phyloP scores from a whole-genome alignment of 92 coral and sea anemone genomes.

The Epizoanthus rinbou region DNA sequence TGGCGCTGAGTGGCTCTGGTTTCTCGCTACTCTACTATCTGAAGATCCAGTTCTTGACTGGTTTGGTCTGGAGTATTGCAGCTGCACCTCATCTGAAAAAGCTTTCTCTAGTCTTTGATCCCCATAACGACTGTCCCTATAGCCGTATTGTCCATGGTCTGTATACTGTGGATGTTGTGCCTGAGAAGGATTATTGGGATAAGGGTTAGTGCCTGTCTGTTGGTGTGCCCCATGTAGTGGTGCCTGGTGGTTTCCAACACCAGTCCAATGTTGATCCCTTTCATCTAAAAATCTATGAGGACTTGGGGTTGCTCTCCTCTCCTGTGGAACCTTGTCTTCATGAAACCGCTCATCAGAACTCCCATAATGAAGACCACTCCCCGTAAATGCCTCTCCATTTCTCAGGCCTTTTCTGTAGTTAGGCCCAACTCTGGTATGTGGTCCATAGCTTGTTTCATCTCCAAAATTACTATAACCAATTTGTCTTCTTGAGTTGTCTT shows the following conservation, averaged over 20 bases:
- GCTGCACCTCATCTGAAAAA: neutral
- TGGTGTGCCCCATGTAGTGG: neutral
- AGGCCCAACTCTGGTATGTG: neutral
- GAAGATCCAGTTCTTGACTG: neutral
- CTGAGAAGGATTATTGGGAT: neutral
- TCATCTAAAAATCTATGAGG: neutral
- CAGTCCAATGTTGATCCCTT: neutral
- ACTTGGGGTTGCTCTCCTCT: constrained; percentile 12
- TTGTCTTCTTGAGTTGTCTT: neutral
- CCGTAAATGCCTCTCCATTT: neutral
- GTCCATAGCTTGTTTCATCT: neutral
- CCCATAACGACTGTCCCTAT: neutral
- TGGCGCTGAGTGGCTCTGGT: constrained; percentile 19
- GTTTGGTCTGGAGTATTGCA: constrained; percentile 1
- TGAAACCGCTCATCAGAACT: constrained; percentile 4
- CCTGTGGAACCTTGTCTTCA: neutral
- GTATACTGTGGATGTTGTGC: neutral
- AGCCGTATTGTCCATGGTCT: neutral
- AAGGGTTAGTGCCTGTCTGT: neutral
- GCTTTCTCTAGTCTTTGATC: neutral
- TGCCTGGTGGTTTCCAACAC: neutral
- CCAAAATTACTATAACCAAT: neutral
- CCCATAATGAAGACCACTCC: neutral
- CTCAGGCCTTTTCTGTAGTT: neutral
- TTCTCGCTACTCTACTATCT: neutral